Evolutionary conservation across 2,113 vertebrate genomes (phyloP).

Genomic region (Strix uralensis): DNA sequence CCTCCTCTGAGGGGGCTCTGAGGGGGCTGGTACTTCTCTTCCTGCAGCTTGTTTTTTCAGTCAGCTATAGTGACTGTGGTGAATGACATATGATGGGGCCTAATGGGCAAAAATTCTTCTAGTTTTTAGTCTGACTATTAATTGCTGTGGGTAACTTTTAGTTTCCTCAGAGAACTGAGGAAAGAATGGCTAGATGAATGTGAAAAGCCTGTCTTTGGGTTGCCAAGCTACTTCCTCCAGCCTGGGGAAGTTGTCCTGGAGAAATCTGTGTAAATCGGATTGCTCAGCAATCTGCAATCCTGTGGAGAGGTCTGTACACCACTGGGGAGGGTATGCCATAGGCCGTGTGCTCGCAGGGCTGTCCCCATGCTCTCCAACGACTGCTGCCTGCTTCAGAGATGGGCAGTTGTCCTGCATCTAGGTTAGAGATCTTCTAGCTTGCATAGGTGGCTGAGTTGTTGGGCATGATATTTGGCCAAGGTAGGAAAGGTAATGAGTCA

Average conservation of each 20-base stretch:
- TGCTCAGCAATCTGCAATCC: background rate
- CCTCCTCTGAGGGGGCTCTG: background rate
- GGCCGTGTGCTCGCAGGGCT: fast-evolving
- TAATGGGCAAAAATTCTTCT: background rate
- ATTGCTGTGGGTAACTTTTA: background rate
- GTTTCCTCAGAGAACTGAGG: background rate
- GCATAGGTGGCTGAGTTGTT: background rate
- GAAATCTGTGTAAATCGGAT: background rate
- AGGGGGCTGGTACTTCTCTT: background rate
- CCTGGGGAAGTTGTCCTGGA: background rate
- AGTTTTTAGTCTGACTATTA: background rate
- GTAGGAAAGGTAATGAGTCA: background rate
- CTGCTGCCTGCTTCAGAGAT: background rate
- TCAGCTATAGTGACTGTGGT: background rate
- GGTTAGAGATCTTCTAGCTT: background rate
- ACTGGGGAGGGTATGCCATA: fast-evolving
- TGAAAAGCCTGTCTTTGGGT: background rate
- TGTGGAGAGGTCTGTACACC: no score
- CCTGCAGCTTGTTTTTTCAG: background rate
- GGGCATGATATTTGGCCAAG: background rate
- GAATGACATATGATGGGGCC: background rate
- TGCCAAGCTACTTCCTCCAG: background rate
- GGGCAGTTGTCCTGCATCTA: background rate
- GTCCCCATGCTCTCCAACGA: fast-evolving
- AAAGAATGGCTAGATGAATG: background rate